Evolutionary conservation across 2,888 invertebrate genomes (phyloP), one percentile per base, ranked within the genome.

Genomic region (Embidobia sp.): DNA sequence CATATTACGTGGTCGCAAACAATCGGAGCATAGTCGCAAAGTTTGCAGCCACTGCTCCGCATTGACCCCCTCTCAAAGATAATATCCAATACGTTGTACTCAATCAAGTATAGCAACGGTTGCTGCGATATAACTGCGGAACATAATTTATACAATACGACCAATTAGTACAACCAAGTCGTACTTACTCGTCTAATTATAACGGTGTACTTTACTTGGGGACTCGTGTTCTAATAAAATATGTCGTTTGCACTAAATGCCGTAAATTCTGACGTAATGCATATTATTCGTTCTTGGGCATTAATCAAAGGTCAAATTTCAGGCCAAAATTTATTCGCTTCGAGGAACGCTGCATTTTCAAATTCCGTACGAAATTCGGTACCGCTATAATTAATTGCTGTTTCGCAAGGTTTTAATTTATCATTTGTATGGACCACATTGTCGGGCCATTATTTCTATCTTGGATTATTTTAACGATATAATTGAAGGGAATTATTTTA

Each of bases 1-100:
- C 55, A 59, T 78, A 75, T 69, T 76, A 72, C 37, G 63, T 48
- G 63, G 77, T 72, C 22, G 40, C 78, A 72, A 70, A 76, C 76
- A 64, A 76, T 70, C 48, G 61, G 51, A 44, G 49, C 55, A 59
- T 66, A 59, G 51, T 57, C 49, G 29, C 16, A 76, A 69, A 63
- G 55, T 69, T 70, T 63, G 69, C 10, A 22, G 26, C 10, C 27
- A 8, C 40, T 61, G 35, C 35, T 33, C n/a, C 29, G 49, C 55
- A 63, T 49, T 51, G 26, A 31, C 46, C 46, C 22, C 57, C 27
- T 46, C 33, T 40, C 48, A 48, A 46, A 37, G 46, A 66, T 74
- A 66, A 66, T 74, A 57, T 61, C 51, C 59, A 37, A 74, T 66
- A 46, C 15, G 19, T 35, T 40, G 13, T 37, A 44, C 35, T 61